Evolutionary conservation across 1,140 invertebrate species (phyloP).

Genomic region (Drosophila leontia): DNA sequence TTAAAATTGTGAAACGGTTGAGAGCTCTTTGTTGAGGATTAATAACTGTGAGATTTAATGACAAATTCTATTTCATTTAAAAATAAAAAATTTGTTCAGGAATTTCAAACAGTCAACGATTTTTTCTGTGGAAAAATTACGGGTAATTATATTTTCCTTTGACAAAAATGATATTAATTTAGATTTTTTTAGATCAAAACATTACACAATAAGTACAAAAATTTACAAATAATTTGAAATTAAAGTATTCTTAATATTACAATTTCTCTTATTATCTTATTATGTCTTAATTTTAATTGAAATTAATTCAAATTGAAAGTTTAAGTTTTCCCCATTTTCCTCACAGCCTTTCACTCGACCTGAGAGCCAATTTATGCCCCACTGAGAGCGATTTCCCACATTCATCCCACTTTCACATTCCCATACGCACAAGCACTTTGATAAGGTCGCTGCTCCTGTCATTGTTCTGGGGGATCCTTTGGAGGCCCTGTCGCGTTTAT

Average conservation of each 20-base stretch:
- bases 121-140: no score
- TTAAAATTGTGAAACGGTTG: neutral
- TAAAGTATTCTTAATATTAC: no score
- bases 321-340: neutral
- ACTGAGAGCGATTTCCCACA: slow-evolving; percentile 9
- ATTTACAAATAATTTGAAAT: no score
- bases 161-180: no score
- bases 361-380: slow-evolving; percentile 54
- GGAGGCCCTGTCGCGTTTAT: slow-evolving; percentile 50
- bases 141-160: no score
- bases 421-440: slow-evolving; percentile 28
- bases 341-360: slow-evolving; percentile 38
- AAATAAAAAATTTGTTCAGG: no score
- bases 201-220: no score
- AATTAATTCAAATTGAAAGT: no score
- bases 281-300: no score
- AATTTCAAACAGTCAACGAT: no score
- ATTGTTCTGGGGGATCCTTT: slow-evolving; percentile 18
- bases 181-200: no score
- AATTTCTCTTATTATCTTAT: no score
- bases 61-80: neutral
- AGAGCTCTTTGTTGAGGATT: neutral
- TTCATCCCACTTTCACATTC: slow-evolving; percentile 14
- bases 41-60: neutral
- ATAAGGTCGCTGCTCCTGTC: slow-evolving; percentile 32